Evolutionary conservation across 2,888 invertebrate species (phyloP).

Genomic region (Noctuana brunneofusca): DNA sequence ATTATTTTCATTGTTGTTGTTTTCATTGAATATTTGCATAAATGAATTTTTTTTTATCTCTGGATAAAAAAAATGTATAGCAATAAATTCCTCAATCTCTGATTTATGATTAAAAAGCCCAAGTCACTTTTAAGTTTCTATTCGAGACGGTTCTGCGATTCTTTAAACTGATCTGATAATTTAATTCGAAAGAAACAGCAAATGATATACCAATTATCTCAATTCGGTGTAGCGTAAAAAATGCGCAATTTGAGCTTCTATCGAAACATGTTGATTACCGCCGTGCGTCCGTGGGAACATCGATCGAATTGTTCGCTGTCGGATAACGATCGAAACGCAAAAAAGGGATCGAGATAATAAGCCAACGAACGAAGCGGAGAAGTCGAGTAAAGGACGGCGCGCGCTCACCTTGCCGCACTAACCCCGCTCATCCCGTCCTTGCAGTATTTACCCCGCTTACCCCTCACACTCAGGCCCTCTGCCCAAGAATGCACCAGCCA

Average conservation of each 20-base stretch:
- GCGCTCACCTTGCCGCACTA: constrained; percentile 41
- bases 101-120: no score
- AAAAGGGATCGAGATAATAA: constrained; percentile 78
- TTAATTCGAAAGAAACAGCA: constrained; percentile 25
- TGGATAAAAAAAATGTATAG: no score
- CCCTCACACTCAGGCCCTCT: constrained; percentile 40
- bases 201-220: constrained; percentile 29
- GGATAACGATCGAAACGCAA: constrained; percentile 78
- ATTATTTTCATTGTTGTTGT: not conserved
- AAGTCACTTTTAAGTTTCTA: not conserved
- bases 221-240: constrained; percentile 52
- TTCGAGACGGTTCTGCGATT: not conserved
- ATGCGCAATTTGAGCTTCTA: constrained; percentile 66
- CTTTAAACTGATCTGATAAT: constrained; percentile 11
- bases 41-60: no score
- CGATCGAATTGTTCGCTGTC: constrained; percentile 73
- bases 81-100: no score
- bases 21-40: not conserved
- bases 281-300: constrained; percentile 75
- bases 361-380: constrained; percentile 56
- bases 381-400: constrained; percentile 68
- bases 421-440: constrained; percentile 47
- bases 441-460: constrained; percentile 11
- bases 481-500: constrained; percentile 62
- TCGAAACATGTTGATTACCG: constrained; percentile 63